Percentiles rank a stretch among this genome's conserved stretches.
phyloP scores from a whole-genome alignment of 2,113 vertebrate genomes.

The Rana temporaria region DNA sequence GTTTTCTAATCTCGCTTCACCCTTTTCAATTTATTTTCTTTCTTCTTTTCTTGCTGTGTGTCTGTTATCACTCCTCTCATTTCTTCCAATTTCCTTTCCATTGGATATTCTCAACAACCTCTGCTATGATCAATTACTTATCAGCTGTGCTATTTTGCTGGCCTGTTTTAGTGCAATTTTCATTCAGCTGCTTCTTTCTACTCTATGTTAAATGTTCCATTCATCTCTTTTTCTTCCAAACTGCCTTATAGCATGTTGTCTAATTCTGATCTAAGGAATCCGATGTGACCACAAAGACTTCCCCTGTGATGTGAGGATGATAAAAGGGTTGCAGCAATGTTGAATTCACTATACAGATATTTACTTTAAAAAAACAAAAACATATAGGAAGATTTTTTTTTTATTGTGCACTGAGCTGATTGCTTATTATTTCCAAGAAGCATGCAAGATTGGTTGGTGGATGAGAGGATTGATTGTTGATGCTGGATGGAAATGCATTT shows the following conservation, averaged over 20 bases:
- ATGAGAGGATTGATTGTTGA: no score
- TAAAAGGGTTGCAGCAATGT: background rate
- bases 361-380: no score
- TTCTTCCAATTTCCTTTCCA: background rate
- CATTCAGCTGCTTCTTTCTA: background rate
- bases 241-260: no score
- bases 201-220: background rate
- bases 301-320: background rate
- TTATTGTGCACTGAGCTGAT: no score
- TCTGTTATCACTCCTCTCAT: background rate
- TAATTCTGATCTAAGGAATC: no score
- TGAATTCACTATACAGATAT: background rate
- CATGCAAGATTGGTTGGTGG: no score
- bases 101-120: background rate
- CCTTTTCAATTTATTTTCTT: background rate
- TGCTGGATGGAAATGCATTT: no score
- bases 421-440: no score
- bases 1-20: background rate
- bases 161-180: background rate
- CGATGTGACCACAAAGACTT: no score
- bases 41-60: background rate
- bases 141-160: background rate
- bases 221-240: background rate
- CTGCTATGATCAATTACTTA: conserved; percentile 22
- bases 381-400: no score